A percentile compares a stretch with the other conserved stretches of the same genome.
phyloP scores from a whole-genome alignment of 2,797 vertebrate genomes.

The Centropyge bicolor region DNA sequence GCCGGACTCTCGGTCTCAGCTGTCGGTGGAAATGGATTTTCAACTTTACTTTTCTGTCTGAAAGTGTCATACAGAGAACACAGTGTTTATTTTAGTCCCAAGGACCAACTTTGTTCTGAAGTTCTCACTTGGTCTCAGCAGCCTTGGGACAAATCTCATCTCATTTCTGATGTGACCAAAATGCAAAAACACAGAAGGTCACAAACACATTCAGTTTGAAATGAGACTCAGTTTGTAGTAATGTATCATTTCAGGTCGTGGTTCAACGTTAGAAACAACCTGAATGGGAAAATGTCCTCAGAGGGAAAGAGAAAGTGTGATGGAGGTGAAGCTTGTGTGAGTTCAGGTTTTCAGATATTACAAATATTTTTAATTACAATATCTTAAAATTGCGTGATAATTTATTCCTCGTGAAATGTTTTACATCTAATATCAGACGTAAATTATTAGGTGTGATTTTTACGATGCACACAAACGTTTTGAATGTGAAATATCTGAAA shows the following conservation, averaged over 20 bases:
- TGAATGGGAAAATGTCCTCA: too few species aligned
- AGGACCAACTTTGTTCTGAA: not conserved
- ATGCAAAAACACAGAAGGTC: not conserved
- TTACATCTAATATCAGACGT: not conserved
- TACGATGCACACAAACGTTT: too few species aligned
- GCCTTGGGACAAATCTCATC: not conserved
- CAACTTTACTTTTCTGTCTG: not conserved
- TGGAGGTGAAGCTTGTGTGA: too few species aligned
- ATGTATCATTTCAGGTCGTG: too few species aligned
- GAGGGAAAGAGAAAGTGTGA: too few species aligned
- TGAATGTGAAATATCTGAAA: too few species aligned
- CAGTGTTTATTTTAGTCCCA: not conserved
- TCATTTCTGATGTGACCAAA: not conserved
- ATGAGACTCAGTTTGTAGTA: not conserved
- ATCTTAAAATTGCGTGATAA: not conserved
- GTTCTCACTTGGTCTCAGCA: not conserved
- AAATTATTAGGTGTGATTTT: not conserved
- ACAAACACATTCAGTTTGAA: too few species aligned
- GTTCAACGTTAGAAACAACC: too few species aligned
- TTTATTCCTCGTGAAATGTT: not conserved
- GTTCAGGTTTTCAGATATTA: too few species aligned
- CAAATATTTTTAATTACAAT: too few species aligned
- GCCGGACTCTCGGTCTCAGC: not conserved
- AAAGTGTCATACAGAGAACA: not conserved
- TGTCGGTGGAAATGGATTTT: not conserved